A percentile compares a stretch with the other conserved stretches of the same genome.
Evolutionary conservation across 1,140 invertebrate genomes (phyloP).

Genomic region (Drosophila orosa): DNA sequence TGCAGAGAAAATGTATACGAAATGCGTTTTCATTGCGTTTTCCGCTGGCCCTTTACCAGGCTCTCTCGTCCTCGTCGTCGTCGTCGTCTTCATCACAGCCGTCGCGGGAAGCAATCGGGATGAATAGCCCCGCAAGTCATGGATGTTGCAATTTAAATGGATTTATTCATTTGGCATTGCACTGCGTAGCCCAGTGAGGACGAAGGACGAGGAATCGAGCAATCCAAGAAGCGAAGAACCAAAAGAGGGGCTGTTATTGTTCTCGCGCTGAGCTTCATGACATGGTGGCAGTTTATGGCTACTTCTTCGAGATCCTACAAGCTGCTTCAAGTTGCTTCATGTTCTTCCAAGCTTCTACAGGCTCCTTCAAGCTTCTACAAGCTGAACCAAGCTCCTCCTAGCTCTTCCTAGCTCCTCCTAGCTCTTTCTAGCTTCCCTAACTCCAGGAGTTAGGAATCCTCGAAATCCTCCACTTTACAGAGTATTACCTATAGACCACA

Average conservation of each 20-base stretch:
- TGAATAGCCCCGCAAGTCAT: conserved; percentile 71
- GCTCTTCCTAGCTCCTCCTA: not conserved
- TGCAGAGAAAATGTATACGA: conserved; percentile 61
- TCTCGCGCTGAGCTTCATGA: conserved; percentile 20
- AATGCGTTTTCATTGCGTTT: conserved; percentile 62
- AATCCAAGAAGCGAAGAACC: too few relatives aligned
- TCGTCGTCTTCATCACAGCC: conserved; percentile 15
- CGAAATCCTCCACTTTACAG: too few relatives aligned
- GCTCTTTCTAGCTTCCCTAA: too few relatives aligned
- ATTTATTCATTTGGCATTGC: conserved; percentile 75
- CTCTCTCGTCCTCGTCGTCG: not conserved
- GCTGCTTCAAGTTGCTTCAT: not conserved
- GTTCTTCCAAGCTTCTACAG: not conserved
- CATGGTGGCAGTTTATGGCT: conserved; percentile 9
- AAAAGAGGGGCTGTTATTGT: conserved; percentile 7
- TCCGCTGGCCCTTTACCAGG: conserved; percentile 29
- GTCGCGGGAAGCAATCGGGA: conserved; percentile 24
- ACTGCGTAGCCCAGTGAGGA: conserved; percentile 11
- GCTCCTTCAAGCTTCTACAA: not conserved
- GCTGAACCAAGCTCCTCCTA: not conserved
- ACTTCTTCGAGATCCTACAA: not conserved
- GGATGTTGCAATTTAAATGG: conserved; percentile 81
- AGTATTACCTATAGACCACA: not conserved
- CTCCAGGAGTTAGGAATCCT: too few relatives aligned
- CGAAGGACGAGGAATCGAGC: not conserved